phyloP scores from a whole-genome alignment of 2,888 invertebrate genomes.

The Polyommatus iphigenia region DNA sequence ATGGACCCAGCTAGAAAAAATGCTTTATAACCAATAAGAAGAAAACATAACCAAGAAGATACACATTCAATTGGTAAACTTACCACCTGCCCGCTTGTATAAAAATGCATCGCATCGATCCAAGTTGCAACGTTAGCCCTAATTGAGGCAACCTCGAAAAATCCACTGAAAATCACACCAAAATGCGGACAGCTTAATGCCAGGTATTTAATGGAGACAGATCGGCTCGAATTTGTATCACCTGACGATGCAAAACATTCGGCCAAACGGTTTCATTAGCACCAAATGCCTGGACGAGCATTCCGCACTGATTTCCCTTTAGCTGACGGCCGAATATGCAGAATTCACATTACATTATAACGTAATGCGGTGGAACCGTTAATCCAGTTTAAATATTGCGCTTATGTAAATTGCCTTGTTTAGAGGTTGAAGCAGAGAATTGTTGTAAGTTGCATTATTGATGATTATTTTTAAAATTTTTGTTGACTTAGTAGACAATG shows the following conservation, averaged over 20 bases:
- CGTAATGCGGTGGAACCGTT: neutral
- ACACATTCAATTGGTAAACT: no score
- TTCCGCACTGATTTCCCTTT: neutral
- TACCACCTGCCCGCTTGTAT: no score
- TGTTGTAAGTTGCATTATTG: no score
- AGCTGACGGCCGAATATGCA: constrained; percentile 1
- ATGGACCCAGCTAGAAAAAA: no score
- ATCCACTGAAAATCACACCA: constrained; percentile 16
- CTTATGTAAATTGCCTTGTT: neutral
- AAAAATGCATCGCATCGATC: neutral
- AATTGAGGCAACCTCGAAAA: neutral
- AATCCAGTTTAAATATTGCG: neutral
- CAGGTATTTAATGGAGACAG: constrained; percentile 40
- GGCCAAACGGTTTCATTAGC: constrained; percentile 4
- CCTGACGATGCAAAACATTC: constrained; percentile 37
- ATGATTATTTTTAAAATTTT: no score
- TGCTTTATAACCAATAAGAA: no score
- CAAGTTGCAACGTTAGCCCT: neutral
- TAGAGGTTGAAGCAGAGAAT: neutral
- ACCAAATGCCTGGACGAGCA: neutral
- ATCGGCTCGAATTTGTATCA: constrained; percentile 43
- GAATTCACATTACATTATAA: neutral
- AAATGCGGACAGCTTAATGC: constrained; percentile 33
- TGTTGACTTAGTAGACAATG: no score
- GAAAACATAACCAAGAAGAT: no score